A percentile compares a stretch with the other conserved stretches of the same genome.
These are phyloP conservation scores for Pollenia amentaria DNA, from an alignment of 2,888 invertebrate genomes.

Conservation along the genomic window DNA sequence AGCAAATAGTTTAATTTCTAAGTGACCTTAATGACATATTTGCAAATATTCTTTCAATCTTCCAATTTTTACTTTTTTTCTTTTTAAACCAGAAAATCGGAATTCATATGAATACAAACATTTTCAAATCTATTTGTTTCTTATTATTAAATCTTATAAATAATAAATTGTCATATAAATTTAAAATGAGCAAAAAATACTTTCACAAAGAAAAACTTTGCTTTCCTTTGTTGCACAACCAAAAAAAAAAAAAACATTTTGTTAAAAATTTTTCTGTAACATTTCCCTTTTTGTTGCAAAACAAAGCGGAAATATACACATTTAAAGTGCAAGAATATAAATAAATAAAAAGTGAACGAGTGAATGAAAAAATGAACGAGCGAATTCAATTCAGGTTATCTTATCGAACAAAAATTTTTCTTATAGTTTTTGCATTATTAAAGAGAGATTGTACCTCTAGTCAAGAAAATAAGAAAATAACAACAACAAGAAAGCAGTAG, in stretches of 20 bases:
- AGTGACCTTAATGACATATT: too few relatives aligned
- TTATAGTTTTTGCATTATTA: constrained; percentile 70
- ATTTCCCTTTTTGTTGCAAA: constrained; percentile 24
- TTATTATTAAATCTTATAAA: constrained; percentile 53
- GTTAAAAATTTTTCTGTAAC: constrained; percentile 25
- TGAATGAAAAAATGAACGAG: constrained; percentile 44
- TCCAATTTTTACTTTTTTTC: neutral
- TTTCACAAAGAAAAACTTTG: constrained; percentile 24
- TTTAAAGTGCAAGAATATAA: constrained; percentile 29
- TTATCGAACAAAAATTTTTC: constrained; percentile 53
- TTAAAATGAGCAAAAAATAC: constrained; percentile 5
- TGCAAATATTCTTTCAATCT: neutral
- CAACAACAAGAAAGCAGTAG: constrained; percentile 15
- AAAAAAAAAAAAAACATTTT: neutral
- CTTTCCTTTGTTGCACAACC: constrained; percentile 21
- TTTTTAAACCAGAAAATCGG: neutral
- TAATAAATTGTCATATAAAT: constrained; percentile 42
- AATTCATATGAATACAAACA: neutral
- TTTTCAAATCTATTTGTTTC: neutral
- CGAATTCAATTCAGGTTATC: constrained; percentile 65
- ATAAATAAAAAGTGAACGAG: constrained; percentile 52
- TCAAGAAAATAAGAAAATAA: constrained; percentile 13
- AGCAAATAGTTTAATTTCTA: too few relatives aligned
- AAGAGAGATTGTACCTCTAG: constrained; percentile 38
- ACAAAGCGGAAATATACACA: neutral